Evolutionary conservation across 2,797 vertebrate genomes (phyloP).

Genomic region (Syngnathus rostellatus): DNA sequence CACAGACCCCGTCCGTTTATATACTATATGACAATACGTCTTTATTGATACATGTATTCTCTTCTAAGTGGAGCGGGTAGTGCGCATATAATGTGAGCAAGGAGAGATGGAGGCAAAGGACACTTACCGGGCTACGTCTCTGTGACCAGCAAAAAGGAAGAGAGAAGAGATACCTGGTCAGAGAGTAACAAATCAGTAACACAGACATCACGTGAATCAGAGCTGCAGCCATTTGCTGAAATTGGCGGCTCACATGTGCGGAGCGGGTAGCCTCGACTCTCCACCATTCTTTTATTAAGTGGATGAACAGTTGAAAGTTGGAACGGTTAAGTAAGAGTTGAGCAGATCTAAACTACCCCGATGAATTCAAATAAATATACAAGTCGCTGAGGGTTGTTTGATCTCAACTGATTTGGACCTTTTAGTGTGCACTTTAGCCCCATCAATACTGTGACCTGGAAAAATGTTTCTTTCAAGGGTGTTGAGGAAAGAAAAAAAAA

Average conservation of each 20-base stretch:
- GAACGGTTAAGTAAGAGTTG: not conserved
- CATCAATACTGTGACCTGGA: not conserved
- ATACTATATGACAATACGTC: too few species aligned
- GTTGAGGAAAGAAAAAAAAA: too few species aligned
- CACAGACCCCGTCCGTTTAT: constrained; percentile 1
- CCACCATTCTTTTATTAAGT: not conserved
- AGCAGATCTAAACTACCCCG: not conserved
- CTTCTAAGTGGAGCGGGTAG: constrained; percentile 4
- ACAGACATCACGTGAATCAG: constrained; percentile 47
- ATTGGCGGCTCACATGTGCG: not conserved
- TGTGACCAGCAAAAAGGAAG: constrained; percentile 98
- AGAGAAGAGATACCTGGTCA: constrained; percentile 99
- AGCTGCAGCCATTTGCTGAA: constrained; percentile 8
- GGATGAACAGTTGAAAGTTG: not conserved
- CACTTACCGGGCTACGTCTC: constrained; percentile 98
- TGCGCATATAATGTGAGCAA: not conserved
- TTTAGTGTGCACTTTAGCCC: not conserved
- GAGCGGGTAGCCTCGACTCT: not conserved
- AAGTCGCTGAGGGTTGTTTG: not conserved
- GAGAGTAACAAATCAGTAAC: constrained; percentile 89
- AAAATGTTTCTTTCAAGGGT: constrained; percentile 2
- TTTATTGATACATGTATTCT: not conserved
- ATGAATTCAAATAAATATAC: not conserved
- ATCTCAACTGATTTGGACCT: not conserved
- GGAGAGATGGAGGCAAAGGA: constrained; percentile 19